phyloP scores from a whole-genome alignment of 1,140 invertebrate species.

The Magallana ariakensis region DNA sequence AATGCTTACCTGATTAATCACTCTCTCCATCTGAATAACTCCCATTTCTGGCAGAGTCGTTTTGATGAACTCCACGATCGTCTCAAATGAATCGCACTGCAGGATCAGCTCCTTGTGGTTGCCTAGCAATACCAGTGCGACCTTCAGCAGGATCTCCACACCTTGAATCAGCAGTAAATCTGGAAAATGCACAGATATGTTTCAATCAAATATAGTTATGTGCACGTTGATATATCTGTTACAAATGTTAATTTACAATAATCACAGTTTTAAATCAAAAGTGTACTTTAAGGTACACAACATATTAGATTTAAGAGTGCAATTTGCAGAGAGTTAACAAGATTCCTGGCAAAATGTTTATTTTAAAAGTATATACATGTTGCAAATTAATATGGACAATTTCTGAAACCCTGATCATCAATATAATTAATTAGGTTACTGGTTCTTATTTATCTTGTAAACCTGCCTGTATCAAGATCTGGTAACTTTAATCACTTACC shows the following conservation, averaged over 20 bases:
- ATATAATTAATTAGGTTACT: too few relatives aligned
- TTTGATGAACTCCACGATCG: slow-evolving; percentile 95
- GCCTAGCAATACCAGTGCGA: slow-evolving; percentile 90
- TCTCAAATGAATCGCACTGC: slow-evolving; percentile 92
- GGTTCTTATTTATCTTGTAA: too few relatives aligned
- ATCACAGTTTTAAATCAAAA: too few relatives aligned
- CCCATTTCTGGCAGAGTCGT: slow-evolving; percentile 81
- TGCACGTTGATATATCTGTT: background rate
- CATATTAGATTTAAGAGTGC: too few relatives aligned
- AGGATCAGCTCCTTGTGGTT: slow-evolving; percentile 92
- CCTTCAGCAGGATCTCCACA: slow-evolving; percentile 92
- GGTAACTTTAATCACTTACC: slow-evolving; percentile 82
- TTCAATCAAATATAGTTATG: background rate
- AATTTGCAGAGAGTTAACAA: too few relatives aligned
- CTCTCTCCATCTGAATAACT: slow-evolving; percentile 83
- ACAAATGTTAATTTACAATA: too few relatives aligned
- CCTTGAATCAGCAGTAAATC: slow-evolving; percentile 95
- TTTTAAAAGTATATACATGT: too few relatives aligned
- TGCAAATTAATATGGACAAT: too few relatives aligned
- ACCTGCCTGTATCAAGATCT: too few relatives aligned
- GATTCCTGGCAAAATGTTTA: too few relatives aligned
- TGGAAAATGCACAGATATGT: slow-evolving; percentile 76
- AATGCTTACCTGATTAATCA: slow-evolving; percentile 86
- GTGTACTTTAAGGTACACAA: too few relatives aligned
- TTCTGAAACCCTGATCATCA: too few relatives aligned